Base-by-base conservation (phyloP, 1,140 invertebrate species). In the Pseudomyrmex flavicornis region DNA sequence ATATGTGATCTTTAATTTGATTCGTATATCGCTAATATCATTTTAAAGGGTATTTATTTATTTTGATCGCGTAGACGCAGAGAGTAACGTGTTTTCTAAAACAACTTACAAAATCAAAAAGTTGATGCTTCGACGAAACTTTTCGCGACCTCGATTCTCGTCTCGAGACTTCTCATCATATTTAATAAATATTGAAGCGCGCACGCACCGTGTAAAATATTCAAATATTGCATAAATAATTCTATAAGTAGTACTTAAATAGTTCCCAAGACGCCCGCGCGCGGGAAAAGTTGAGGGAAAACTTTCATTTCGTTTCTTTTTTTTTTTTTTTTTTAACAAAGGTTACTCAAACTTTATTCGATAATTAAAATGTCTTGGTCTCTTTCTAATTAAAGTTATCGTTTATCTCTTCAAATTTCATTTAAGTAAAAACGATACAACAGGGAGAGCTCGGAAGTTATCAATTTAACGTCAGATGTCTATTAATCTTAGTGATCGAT, bases 281-380 rank as follows among this genome's bases (percentile, higher is more conserved):
- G 35, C 35, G 35, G 35, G 5, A 4, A 26, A 56, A 79, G 52
- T 58, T 58, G 13, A n/a, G 5, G 35, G 0, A 70, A 70, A 48
- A 12, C 22, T 59, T 59, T 12, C 20, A 22, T 20, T 17, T n/a
- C 12, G 59, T 61, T 59, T 44, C 15, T 7, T 26, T 79, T 50
- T 79, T 79, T 80, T 17, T 35, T 61, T 20, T 12, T 35, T 80
- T 50, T 80, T 80, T 80, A 12, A 61, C 13, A 10, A 59, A 35
- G 12, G 20, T 20, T 12, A 35, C 1, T 12, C 12, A 70, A 80
- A 80, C 66, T 80, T 80, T 72, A 26, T 1, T 48, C 76, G 54
- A 80, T 80, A 80, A 80, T 80, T 70, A n/a, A 72, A 72, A 61
- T 80, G 22, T 52, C 50, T 48, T 35, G 35, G 15, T 3, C 15